phyloP scores from a whole-genome alignment of 2,888 invertebrate species.

The Merodon equestris region DNA sequence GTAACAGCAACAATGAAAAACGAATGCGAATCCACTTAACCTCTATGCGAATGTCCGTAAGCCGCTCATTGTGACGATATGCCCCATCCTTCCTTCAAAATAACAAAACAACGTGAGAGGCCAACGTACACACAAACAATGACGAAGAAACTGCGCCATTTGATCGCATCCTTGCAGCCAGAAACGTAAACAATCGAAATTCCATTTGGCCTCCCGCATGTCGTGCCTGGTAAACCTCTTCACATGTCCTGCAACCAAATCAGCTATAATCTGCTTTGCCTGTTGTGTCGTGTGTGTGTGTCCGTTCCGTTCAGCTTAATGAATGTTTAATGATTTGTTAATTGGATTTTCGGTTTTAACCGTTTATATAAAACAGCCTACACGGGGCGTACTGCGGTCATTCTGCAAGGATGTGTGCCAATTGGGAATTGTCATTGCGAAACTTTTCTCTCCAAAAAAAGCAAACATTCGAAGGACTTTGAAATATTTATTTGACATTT shows the following conservation, averaged over 20 bases:
- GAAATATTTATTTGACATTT: constrained; percentile 26
- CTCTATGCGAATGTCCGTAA: constrained; percentile 41
- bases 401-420: constrained; percentile 12
- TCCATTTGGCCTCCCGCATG: background rate
- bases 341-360: constrained; percentile 78
- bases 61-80: constrained; percentile 1
- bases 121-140: too few species aligned
- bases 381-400: background rate
- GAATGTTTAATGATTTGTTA: constrained; percentile 79
- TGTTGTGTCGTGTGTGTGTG: constrained; percentile 7
- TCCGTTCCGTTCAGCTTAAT: constrained; percentile 73
- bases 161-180: constrained; percentile 41
- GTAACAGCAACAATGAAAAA: constrained; percentile 29
- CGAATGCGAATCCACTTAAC: constrained; percentile 46
- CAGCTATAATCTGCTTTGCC: constrained; percentile 61
- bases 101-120: too few species aligned
- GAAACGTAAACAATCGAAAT: constrained; percentile 56
- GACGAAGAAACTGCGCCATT: constrained; percentile 33
- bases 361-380: constrained; percentile 43
- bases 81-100: too few species aligned
- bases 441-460: constrained; percentile 29
- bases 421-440: constrained; percentile 47
- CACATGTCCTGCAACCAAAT: constrained; percentile 57
- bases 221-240: background rate
- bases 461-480: constrained; percentile 11